These are phyloP conservation scores for Trilocha varians DNA, from an alignment of 2,888 invertebrate genomes.

Conservation along the genomic window DNA sequence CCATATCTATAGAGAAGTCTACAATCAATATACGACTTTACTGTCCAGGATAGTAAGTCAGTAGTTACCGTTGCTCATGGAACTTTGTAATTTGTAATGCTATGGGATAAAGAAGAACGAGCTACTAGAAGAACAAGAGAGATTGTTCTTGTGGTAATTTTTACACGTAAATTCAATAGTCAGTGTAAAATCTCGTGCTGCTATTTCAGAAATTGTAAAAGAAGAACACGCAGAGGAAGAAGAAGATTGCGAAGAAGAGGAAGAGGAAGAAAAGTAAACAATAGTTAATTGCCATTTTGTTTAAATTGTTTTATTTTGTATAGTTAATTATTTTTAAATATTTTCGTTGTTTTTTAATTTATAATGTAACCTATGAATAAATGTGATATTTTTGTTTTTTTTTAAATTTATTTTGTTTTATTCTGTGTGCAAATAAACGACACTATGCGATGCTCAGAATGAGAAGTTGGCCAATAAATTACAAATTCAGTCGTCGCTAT, in stretches of 20 bases:
- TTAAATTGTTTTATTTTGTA: conserved; percentile 18
- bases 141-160: no score
- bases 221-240: conserved; percentile 31
- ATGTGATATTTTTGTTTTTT: not conserved
- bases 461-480: no score
- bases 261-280: conserved; percentile 34
- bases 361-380: not conserved
- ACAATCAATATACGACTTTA: no score
- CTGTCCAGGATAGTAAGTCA: no score
- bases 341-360: conserved; percentile 6
- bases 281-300: conserved; percentile 23
- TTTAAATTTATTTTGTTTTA: not conserved
- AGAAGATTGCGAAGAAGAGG: conserved; percentile 22
- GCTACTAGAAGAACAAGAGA: no score
- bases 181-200: not conserved
- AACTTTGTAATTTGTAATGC: no score
- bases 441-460: not conserved
- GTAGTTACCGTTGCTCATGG: no score
- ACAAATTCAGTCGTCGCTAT: no score
- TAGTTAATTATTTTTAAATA: no score
- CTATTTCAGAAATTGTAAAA: conserved; percentile 33
- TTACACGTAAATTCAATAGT: no score
- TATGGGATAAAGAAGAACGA: no score
- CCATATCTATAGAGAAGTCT: no score
- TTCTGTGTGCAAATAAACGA: not conserved